Base-by-base conservation (phyloP, 1,140 invertebrate genomes). In the Chionoecetes opilio region DNA sequence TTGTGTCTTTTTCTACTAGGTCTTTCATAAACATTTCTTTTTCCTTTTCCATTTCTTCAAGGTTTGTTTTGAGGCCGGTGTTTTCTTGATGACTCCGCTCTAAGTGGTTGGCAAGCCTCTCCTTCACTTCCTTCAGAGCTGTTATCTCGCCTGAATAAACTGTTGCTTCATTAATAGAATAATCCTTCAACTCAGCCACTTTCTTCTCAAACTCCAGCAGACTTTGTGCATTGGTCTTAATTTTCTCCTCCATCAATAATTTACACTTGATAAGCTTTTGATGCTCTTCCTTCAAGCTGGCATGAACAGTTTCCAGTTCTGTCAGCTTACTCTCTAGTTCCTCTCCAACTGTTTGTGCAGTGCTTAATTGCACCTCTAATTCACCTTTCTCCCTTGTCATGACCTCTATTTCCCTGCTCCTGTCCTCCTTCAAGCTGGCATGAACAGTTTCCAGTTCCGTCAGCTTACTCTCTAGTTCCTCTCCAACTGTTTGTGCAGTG, bases 51-150 rank as follows among this genome's bases (percentile, higher is more conserved):
- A 29, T n/a, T 37, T 38, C 31, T 53, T 94, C 87, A 29, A 94
- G 37, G 6, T 5, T 82, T 31, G 31, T 21, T 41, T 82, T 89
- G 38, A 94, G 86, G 0, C 82, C 38, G 2, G 2, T 53, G 14
- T 75, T 82, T 26, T 88, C 93, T 17, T 93, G 88, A 46, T 88
- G 85, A 88, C 11, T 75, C 11, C 63, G 17, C n/a, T 94, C 87
- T 82, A 90, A 26, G 41, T 2, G 82, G 8, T 94, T 53, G 82
- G 86, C 82, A 5, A 94, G 29, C 37, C 75, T 82, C 21, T 87
- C 46, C 75, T 92, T 95, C 5, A 46, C 88, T 75, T 95, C 90
- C 5, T 95, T 95, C 11, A 95, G 46, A 14, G 26, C 82, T 3
- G 14, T 63, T 14, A 95, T 37, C 41, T 92, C 90, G 9, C 87